These are phyloP conservation scores for Philypnodon macrostomus DNA, from an alignment of 2,797 vertebrate genomes.

Conservation along the genomic window DNA sequence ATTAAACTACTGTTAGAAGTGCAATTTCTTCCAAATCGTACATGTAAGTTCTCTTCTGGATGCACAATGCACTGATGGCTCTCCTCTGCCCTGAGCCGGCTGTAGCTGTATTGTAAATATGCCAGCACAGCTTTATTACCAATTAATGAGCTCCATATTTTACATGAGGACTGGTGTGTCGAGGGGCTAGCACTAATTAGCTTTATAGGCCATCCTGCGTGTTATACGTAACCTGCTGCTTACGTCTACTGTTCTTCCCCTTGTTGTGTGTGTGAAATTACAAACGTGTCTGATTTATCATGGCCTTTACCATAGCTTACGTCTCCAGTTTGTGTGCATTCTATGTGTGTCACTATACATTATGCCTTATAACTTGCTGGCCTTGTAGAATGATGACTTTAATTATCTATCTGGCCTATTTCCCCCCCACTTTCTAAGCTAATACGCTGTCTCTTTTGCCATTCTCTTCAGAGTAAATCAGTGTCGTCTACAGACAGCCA, in stretches of 20 bases:
- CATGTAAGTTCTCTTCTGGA: too few relatives aligned
- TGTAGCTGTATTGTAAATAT: constrained; percentile 54
- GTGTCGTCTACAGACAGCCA: constrained; percentile 83
- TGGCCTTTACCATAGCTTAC: constrained; percentile 14
- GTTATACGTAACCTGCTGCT: constrained; percentile 39
- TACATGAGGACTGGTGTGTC: constrained; percentile 50
- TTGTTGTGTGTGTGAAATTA: constrained; percentile 16
- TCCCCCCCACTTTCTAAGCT: constrained; percentile 5
- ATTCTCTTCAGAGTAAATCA: constrained; percentile 80
- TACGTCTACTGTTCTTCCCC: constrained; percentile 39
- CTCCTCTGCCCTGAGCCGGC: constrained; percentile 39
- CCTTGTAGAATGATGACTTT: constrained; percentile 3
- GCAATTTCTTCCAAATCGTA: too few relatives aligned
- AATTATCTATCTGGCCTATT: constrained; percentile 1
- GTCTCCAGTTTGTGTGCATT: constrained; percentile 10
- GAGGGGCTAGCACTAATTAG: constrained; percentile 55
- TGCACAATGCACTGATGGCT: constrained; percentile 48
- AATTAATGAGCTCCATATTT: constrained; percentile 67
- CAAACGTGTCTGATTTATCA: constrained; percentile 11
- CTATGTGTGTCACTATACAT: constrained; percentile 8
- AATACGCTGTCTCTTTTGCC: neutral
- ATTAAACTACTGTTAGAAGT: too few relatives aligned
- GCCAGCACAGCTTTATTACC: constrained; percentile 59
- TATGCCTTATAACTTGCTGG: constrained; percentile 2
- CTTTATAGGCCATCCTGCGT: constrained; percentile 41